phyloP scores from a whole-genome alignment of 2,888 invertebrate species.

The Machimus atricapillus region DNA sequence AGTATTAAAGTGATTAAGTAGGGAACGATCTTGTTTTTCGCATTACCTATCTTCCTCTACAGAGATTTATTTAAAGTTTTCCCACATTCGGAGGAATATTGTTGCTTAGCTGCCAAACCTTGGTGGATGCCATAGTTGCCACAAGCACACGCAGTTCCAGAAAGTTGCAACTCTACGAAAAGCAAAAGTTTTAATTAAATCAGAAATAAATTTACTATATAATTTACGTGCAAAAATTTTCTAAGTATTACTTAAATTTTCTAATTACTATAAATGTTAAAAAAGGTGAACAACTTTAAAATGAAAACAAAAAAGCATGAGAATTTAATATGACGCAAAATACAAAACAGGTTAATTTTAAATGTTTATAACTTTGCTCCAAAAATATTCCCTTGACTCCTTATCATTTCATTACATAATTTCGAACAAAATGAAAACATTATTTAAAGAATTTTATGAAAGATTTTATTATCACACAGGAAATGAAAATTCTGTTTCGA shows the following conservation, averaged over 20 bases:
- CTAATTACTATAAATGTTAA: neutral
- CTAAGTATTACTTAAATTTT: neutral
- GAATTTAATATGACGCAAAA: neutral
- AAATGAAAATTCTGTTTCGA: conserved; percentile 38
- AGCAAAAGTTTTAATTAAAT: neutral
- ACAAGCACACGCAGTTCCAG: neutral
- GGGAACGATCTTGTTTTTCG: neutral
- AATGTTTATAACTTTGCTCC: neutral
- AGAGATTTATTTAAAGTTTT: conserved; percentile 12
- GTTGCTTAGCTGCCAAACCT: neutral
- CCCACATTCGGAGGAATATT: neutral
- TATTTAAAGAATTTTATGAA: neutral
- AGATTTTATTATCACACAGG: neutral
- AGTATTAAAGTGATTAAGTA: conserved; percentile 12
- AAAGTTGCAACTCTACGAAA: neutral
- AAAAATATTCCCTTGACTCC: neutral
- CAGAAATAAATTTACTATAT: neutral
- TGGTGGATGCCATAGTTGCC: neutral
- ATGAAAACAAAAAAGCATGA: neutral
- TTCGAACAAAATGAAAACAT: neutral
- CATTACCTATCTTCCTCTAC: neutral
- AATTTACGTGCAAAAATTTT: neutral
- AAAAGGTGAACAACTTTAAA: no score
- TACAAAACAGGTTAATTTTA: neutral
- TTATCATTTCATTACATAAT: neutral